Base-by-base conservation (phyloP, 1,140 invertebrate genomes). In the Coelopa frigida region DNA sequence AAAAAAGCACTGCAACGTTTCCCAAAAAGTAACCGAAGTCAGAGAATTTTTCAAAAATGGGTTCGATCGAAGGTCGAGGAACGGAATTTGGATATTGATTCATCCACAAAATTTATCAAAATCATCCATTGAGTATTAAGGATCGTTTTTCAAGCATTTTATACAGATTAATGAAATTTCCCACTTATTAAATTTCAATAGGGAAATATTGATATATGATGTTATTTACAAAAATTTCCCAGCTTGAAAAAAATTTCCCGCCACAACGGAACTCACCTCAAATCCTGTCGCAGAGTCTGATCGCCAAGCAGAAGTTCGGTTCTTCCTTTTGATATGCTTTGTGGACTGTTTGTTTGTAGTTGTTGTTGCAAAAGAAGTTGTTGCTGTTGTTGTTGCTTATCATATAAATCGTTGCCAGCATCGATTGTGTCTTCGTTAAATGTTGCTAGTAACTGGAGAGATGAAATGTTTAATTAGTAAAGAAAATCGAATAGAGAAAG, bases 311-410 rank as follows among this genome's bases (percentile, higher is more conserved):
- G 58, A 48, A 70, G 50, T 63, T 70, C 67, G 54, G 63, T 69
- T 60, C 66, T 59, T 53, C 67, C 66, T 65, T 63, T 70, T 68
- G 67, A 70, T 70, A 69, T 69, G 66, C 62, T 68, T 56, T 58
- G 61, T 56, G 60, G 62, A 57, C 63, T 66, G 38, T 55, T 51
- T 35, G n/a, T n/a, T n/a, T 27, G 43, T 41, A 47, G 46, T 42
- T 52, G 50, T 33, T 32, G 38, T 22, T 39, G n/a, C 29, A 27
- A 4, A 42, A 15, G 12, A 42, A 29, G 29, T 29, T 42, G 7
- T 18, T 42, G 22, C 26, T 42, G 49, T 35, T 51, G 39, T 18
- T 27, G 27, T 37, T 37, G 32, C 22, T 37, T 44, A 43, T 33
- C 46, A 32, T 46, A 37, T 47, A 40, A 45, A 47, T 49, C 47